Evolutionary conservation across 2,888 invertebrate genomes (phyloP), one percentile per base, ranked within the genome.

Genomic region (Cephonodes hylas): DNA sequence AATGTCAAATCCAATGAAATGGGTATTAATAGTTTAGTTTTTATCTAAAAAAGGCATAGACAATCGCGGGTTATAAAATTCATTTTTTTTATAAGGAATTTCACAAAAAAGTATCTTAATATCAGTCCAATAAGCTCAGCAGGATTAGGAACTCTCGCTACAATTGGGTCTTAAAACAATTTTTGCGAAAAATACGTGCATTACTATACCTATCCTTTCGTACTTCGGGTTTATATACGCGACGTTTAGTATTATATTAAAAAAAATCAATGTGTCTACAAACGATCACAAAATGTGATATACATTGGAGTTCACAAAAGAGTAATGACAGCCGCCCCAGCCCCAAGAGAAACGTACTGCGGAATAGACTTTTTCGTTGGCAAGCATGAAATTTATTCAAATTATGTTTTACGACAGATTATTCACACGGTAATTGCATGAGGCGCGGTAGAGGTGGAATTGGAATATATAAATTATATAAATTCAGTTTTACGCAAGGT

Each of bases 401-500:
- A 83, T 81, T 76, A 78, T 77, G 79, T 82, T 82, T 80, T 71
- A 80, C 74, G 77, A 75, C 72, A 77, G 76, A 83, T 79, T 79
- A 78, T 80, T 74, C 65, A 73, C 66, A 66, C 73, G 74, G 72
- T 73, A 80, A 79, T 77, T 74, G 72, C 67, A 73, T 71, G 69
- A 31, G 18, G 20, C 64, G 66, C 63, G 63, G 65, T 66, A 65
- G 70, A 72, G 71, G 74, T 75, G 71, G 69, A 71, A 73, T 75
- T 74, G 70, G 53, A 71, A 72, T 70, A 66, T 66, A 67, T 64
- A 64, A 59, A 61, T 65, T 64, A 62, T 60, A 60, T 71, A 62
- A 53, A 53, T 53, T 20, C 18, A 31, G 15, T 27, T 53, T 31
- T 31, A 53, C 18, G 27, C 31, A 27, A 7, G 23, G 8, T 31